Evolutionary conservation across 2,113 vertebrate genomes (phyloP).

Genomic region (Merops nubicus): DNA sequence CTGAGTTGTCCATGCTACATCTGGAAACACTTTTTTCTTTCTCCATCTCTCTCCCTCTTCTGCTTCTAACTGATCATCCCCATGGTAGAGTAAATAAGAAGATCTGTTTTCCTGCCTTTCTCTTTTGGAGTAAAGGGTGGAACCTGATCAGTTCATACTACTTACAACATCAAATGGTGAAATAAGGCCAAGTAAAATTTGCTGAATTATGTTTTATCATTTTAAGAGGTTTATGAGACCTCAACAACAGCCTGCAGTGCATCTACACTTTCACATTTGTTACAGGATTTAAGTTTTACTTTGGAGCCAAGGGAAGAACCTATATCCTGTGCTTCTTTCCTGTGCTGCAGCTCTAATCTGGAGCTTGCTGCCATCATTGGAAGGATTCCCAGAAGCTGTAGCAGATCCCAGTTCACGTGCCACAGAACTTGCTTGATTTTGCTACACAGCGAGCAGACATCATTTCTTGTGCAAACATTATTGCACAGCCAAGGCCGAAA

Average conservation of each 20-base stretch:
- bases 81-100: neutral
- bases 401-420: neutral
- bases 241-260: neutral
- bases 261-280: neutral
- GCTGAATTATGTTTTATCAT: neutral
- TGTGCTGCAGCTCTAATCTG: neutral
- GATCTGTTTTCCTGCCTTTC: neutral
- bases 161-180: neutral
- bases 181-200: neutral
- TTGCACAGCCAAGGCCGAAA: neutral
- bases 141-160: neutral
- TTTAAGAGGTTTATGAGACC: neutral
- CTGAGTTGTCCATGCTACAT: neutral
- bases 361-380: neutral
- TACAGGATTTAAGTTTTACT: neutral
- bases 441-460: fast-evolving
- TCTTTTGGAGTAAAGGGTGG: neutral
- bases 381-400: neutral
- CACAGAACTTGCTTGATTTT: neutral
- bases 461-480: neutral
- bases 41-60: neutral
- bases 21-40: neutral
- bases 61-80: neutral
- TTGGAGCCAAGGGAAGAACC: neutral
- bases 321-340: neutral